phyloP scores from a whole-genome alignment of 2,888 invertebrate species.

The Crepidodera aurea region DNA sequence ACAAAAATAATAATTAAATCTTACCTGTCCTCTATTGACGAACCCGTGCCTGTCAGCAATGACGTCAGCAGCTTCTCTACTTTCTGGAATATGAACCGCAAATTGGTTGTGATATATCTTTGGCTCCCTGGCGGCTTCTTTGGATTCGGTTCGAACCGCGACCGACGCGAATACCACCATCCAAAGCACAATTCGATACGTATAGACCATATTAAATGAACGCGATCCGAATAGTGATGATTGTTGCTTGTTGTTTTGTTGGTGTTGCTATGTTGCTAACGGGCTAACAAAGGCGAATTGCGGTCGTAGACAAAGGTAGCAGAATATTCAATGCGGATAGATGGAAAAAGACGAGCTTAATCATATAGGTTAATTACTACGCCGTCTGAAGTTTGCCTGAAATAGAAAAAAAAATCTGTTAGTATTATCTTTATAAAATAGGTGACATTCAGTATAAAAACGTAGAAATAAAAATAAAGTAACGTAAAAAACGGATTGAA shows the following conservation, averaged over 20 bases:
- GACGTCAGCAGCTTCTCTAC: constrained; percentile 73
- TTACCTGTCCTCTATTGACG: constrained; percentile 87
- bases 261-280: neutral
- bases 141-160: constrained; percentile 38
- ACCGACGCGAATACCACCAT: constrained; percentile 29
- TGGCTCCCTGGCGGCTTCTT: constrained; percentile 28
- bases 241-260: neutral
- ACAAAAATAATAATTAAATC: no score
- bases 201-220: constrained; percentile 34
- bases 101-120: constrained; percentile 81
- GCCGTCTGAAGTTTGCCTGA: neutral
- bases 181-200: constrained; percentile 30
- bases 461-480: no score
- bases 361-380: neutral
- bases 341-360: neutral
- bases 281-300: neutral
- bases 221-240: constrained; percentile 21
- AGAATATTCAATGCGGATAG: neutral
- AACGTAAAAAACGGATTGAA: no score
- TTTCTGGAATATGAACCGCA: constrained; percentile 84
- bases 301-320: neutral
- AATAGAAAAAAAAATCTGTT: neutral
- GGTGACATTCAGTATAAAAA: no score
- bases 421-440: no score
- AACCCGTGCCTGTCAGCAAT: constrained; percentile 88